Percentiles rank a stretch among this genome's conserved stretches.
These are phyloP conservation scores for Mus caroli DNA, from an alignment of 2,797 vertebrate species.

Conservation along the genomic window DNA sequence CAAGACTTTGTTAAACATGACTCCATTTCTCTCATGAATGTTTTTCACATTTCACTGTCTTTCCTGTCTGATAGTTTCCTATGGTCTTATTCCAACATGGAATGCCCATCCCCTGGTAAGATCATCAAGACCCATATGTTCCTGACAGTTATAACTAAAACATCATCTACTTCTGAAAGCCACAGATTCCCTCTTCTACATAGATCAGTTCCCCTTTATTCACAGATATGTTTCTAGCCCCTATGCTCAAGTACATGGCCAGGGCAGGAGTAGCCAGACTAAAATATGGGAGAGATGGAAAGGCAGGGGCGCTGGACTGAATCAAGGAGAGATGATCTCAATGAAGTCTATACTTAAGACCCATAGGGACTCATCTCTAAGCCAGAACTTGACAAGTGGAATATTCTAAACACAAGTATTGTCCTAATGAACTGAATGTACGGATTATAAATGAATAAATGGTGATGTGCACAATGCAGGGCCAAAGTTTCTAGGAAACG, in stretches of 20 bases:
- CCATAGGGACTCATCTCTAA: not conserved
- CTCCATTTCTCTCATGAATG: not conserved
- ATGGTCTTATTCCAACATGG: not conserved
- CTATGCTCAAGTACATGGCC: not conserved
- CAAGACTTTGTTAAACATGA: not conserved
- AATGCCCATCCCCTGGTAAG: not conserved
- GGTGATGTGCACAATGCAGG: not conserved
- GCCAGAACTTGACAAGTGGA: not conserved
- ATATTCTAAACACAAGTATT: not conserved
- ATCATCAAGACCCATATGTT: not conserved
- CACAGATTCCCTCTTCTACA: not conserved
- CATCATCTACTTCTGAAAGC: not conserved
- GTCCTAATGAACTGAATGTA: not conserved
- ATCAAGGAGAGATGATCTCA: not conserved
- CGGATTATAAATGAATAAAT: not conserved
- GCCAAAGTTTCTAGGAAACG: not conserved
- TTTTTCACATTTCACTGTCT: not conserved
- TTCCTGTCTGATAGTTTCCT: not conserved
- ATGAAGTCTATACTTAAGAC: not conserved
- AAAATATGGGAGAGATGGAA: not conserved
- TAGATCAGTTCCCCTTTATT: not conserved
- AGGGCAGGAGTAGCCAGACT: not conserved
- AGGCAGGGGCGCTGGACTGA: not conserved
- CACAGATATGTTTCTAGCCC: not conserved
- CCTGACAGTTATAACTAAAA: not conserved